phyloP scores from a whole-genome alignment of 2,888 invertebrate genomes.

The Synergus gifuensis region DNA sequence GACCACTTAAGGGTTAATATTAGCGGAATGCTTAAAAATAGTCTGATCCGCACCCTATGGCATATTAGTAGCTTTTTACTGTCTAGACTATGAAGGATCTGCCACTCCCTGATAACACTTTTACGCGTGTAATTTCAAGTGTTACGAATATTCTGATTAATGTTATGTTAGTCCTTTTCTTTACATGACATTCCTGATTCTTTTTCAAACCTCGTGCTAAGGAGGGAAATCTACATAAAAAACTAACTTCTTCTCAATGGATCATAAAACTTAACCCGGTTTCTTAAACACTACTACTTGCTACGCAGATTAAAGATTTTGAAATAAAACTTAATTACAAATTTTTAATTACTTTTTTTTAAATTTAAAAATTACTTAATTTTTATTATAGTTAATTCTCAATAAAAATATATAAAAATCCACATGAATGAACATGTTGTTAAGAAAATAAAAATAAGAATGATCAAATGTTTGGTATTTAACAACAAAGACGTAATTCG shows the following conservation, averaged over 20 bases:
- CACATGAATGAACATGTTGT: not conserved
- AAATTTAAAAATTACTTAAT: too few species aligned
- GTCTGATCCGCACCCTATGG: conserved; percentile 34
- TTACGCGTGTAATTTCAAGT: conserved; percentile 24
- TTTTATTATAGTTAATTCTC: too few species aligned
- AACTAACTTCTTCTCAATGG: not conserved
- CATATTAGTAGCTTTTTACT: conserved; percentile 23
- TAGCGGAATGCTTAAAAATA: conserved; percentile 31
- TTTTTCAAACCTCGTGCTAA: not conserved
- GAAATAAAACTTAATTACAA: not conserved
- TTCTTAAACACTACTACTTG: not conserved
- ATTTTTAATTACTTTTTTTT: too few species aligned
- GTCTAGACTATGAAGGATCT: conserved; percentile 35
- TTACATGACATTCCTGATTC: not conserved
- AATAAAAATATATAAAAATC: not conserved
- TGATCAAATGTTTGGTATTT: not conserved
- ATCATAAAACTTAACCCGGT: not conserved
- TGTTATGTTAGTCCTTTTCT: not conserved
- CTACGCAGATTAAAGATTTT: not conserved
- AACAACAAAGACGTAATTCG: not conserved
- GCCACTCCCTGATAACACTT: conserved; percentile 29
- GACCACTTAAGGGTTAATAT: conserved; percentile 40
- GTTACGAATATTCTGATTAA: conserved; percentile 39
- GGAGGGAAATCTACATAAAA: not conserved
- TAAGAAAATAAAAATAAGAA: not conserved